Evolutionary conservation across 2,888 invertebrate genomes (phyloP).

Genomic region (Subacronicta megacephala): DNA sequence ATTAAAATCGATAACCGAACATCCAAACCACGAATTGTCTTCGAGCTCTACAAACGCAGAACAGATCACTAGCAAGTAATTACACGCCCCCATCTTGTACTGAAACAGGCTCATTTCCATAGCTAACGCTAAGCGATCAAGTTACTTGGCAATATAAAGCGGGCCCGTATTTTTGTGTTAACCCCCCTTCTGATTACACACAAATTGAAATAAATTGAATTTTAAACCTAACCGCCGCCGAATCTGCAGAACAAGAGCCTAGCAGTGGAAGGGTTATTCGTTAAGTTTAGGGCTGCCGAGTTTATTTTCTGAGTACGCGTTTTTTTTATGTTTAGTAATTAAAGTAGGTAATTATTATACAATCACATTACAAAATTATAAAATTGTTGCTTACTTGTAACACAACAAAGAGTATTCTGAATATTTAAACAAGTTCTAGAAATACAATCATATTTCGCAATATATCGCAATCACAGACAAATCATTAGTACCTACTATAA

Average conservation of each 20-base stretch:
- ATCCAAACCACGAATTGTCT: conserved; percentile 23
- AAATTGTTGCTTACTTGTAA: too few species aligned
- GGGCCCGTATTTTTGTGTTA: conserved; percentile 83
- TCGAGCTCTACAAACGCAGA: conserved; percentile 27
- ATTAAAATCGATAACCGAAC: conserved; percentile 28
- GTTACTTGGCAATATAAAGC: conserved; percentile 73
- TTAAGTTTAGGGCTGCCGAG: conserved; percentile 70
- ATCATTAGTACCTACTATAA: too few species aligned
- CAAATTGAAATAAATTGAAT: conserved; percentile 89
- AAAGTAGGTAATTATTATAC: background rate
- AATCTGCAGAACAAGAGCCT: conserved; percentile 71
- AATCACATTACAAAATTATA: too few species aligned
- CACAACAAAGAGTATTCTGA: too few species aligned
- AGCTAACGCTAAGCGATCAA: conserved; percentile 73
- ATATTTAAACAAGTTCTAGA: too few species aligned
- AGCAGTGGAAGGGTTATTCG: conserved; percentile 80
- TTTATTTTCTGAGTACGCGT: conserved; percentile 18
- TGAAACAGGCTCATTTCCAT: conserved; percentile 67
- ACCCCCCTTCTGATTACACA: conserved; percentile 84
- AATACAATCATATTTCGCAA: too few species aligned
- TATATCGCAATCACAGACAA: too few species aligned
- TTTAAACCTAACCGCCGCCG: conserved; percentile 83
- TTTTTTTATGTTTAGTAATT: background rate
- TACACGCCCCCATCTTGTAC: conserved; percentile 28
- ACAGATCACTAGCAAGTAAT: conserved; percentile 44